A percentile compares a stretch with the other conserved stretches of the same genome.
Conservation (phyloP, 2,888 invertebrate species). For the Yponomeuta plumbellus region DNA sequence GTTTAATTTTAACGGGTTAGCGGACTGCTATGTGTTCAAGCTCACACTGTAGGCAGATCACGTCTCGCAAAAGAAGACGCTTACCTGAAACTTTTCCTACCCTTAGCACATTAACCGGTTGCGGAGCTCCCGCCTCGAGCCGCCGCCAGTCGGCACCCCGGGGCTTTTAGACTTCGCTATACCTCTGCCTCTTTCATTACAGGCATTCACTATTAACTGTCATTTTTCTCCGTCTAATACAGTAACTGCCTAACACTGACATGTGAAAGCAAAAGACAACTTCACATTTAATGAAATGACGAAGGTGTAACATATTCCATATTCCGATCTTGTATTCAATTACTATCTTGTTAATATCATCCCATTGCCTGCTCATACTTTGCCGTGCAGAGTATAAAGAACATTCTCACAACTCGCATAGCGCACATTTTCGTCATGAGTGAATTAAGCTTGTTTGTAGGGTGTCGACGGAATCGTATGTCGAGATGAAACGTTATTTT, state of each 20-base stretch:
- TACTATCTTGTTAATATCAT: constrained; percentile 35
- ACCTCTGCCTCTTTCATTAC: constrained; percentile 8
- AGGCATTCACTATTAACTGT: background rate
- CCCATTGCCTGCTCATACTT: constrained; percentile 17
- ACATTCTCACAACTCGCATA: constrained; percentile 24
- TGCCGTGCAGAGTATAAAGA: constrained; percentile 27
- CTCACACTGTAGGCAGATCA: constrained; percentile 50
- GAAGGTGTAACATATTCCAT: constrained; percentile 18
- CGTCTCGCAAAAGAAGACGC: constrained; percentile 67
- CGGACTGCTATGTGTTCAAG: background rate
- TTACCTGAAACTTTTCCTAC: constrained; percentile 72
- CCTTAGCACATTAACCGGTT: constrained; percentile 69
- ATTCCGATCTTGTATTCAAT: constrained; percentile 45
- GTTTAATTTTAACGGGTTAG: constrained; percentile 6
- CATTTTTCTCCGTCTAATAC: background rate
- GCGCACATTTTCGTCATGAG: constrained; percentile 10
- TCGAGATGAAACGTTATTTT: constrained; percentile 19
- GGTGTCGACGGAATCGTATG: constrained; percentile 17
- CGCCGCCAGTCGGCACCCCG: background rate
- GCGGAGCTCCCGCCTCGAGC: constrained; percentile 21
- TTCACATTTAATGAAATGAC: background rate
- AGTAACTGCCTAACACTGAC: background rate
- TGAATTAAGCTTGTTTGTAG: background rate
- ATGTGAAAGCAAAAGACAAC: no score
- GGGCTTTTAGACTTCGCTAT: background rate